Percentiles rank a stretch among this genome's conserved stretches.
Conservation (phyloP, 2,113 vertebrate genomes). For the Oryzias celebensis region DNA sequence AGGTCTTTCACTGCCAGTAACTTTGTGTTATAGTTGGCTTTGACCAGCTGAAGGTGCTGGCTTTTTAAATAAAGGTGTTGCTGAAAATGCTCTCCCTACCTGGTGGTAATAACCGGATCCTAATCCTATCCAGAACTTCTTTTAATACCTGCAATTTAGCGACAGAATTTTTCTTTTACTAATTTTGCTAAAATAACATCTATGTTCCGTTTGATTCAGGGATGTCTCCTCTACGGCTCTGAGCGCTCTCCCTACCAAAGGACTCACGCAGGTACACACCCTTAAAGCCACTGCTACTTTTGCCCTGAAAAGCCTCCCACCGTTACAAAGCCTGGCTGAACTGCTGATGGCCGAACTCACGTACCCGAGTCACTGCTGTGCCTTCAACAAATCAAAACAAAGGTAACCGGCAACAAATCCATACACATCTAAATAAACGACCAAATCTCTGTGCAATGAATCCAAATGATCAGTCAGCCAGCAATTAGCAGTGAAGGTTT, state of each 20-base stretch:
- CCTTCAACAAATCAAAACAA: slow-evolving; percentile 82
- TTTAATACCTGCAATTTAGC: not conserved
- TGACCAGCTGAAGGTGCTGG: too few species aligned
- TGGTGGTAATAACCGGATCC: too few species aligned
- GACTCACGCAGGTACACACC: slow-evolving; percentile 81
- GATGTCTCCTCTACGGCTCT: slow-evolving; percentile 88
- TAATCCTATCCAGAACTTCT: not conserved
- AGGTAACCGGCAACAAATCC: slow-evolving; percentile 52
- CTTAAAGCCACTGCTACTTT: slow-evolving; percentile 82
- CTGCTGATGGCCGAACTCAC: slow-evolving; percentile 86
- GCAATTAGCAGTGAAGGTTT: slow-evolving; percentile 18
- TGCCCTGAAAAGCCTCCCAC: slow-evolving; percentile 85
- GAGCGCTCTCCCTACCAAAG: slow-evolving; percentile 81
- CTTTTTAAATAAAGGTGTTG: too few species aligned
- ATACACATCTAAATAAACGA: slow-evolving; percentile 29
- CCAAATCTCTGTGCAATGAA: slow-evolving; percentile 5
- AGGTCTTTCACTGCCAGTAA: slow-evolving; percentile 44
- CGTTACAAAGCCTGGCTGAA: slow-evolving; percentile 81
- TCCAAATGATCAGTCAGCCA: slow-evolving; percentile 17
- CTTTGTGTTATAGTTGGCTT: too few species aligned
- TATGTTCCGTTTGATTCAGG: slow-evolving; percentile 65
- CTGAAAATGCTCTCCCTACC: too few species aligned
- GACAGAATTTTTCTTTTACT: not conserved
- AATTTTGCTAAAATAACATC: slow-evolving; percentile 6
- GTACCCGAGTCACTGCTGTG: slow-evolving; percentile 94